Conservation (phyloP, 2,888 invertebrate species). For the Drosophila neoperkinsi region DNA sequence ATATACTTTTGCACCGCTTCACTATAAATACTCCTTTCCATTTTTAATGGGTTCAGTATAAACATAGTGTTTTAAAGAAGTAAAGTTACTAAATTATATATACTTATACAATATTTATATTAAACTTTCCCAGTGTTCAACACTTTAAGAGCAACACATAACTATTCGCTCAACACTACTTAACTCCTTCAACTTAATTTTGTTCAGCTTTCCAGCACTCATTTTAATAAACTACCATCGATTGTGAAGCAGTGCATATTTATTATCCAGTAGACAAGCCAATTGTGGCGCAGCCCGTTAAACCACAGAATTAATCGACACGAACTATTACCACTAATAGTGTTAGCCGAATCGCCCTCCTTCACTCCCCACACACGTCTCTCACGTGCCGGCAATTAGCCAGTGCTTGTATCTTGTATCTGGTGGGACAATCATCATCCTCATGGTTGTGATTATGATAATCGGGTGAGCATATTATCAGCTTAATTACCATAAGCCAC, state of each 20-base stretch:
- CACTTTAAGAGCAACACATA: not conserved
- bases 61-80: not conserved
- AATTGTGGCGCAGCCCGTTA: constrained; percentile 5
- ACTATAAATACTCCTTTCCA: not conserved
- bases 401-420: not conserved
- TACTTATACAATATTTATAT: not conserved
- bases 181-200: not conserved
- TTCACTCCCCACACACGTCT: not conserved
- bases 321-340: constrained; percentile 29
- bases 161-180: no score
- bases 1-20: not conserved
- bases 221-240: constrained; percentile 12
- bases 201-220: not conserved
- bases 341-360: not conserved
- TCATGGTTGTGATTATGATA: constrained; percentile 34
- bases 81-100: not conserved
- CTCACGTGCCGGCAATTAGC: not conserved
- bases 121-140: not conserved
- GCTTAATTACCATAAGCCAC: constrained; percentile 59
- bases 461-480: constrained; percentile 48
- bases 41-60: not conserved
- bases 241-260: constrained; percentile 4
- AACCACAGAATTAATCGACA: constrained; percentile 42
- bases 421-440: constrained; percentile 1
- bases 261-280: constrained; percentile 16